Evolutionary conservation across 2,888 invertebrate species (phyloP), one percentile per base, ranked within the genome.

Genomic region (Macrophya annulata): DNA sequence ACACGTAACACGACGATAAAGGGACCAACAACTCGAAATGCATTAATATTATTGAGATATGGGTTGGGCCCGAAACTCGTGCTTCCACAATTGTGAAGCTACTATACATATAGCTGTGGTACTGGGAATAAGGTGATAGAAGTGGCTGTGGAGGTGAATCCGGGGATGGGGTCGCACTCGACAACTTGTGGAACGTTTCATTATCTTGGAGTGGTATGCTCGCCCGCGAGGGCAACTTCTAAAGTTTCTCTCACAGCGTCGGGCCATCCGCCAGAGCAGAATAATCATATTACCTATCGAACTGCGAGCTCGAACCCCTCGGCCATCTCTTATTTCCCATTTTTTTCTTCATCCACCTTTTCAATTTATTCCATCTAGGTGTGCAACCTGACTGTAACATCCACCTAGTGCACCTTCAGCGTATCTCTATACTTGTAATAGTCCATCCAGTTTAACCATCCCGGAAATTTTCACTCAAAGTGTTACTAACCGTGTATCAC

Each of bases 141-240:
- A 37, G 48, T 77, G 55, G 51, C 31, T 21, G 17, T 77, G 51
- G 77, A 77, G 31, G 51, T 77, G 55, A n/a, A 77, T 84, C 40
- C 77, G 45, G 77, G 45, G 48, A 25, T 68, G 40, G 45, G 59
- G 84, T 86, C 88, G 87, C 88, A 87, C 90, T 89, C 91, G 89
- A 90, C 91, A 91, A 92, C 91, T 91, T 91, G 91, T 91, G 90
- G 91, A 91, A 91, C 91, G 91, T 92, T 92, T 91, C 91, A 92
- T 92, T 91, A 91, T 91, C 91, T 89, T 89, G 86, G 87, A 92
- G 91, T 90, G 89, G 90, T 90, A 88, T 83, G 71, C 51, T 68
- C 83, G 31, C 81, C 81, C 90, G 90, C 88, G 88, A 87, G 88
- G 87, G 88, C 88, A 90, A 91, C 90, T 91, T 90, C 85, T 87